Conservation (phyloP, 2,113 vertebrate species). For the Polypterus bichir region DNA sequence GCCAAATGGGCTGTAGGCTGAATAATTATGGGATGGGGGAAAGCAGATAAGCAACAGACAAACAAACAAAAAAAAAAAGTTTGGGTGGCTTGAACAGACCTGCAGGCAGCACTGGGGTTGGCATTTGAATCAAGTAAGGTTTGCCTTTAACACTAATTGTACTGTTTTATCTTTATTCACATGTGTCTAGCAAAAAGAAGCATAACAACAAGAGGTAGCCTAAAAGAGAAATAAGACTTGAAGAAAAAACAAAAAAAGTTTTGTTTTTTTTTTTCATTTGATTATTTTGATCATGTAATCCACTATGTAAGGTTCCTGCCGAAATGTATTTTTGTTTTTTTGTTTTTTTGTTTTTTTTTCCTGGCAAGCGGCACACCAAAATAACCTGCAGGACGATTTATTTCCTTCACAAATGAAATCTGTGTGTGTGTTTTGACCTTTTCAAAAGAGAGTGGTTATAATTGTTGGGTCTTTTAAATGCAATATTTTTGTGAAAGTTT, state of each 20-base stretch:
- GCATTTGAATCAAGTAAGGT: conserved; percentile 69
- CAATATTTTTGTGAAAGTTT: too few species aligned
- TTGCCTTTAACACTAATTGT: conserved; percentile 97
- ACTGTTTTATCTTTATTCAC: conserved; percentile 84
- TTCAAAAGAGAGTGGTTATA: too few species aligned
- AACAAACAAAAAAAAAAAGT: conserved; percentile 20
- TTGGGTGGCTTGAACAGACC: conserved; percentile 34
- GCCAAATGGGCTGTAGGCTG: conserved; percentile 45
- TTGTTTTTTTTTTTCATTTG: conserved; percentile 46
- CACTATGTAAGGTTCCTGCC: conserved; percentile 55
- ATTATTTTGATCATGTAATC: conserved; percentile 45
- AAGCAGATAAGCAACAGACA: conserved; percentile 35
- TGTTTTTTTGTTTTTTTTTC: conserved; percentile 11
- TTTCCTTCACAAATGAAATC: not conserved
- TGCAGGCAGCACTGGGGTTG: conserved; percentile 57
- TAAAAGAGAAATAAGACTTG: conserved; percentile 55
- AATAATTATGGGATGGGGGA: conserved; percentile 28
- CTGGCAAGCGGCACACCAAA: conserved; percentile 29
- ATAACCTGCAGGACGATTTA: conserved; percentile 30
- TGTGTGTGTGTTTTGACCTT: too few species aligned
- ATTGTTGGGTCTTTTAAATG: too few species aligned
- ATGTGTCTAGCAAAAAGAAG: conserved; percentile 79
- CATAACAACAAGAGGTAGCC: conserved; percentile 80
- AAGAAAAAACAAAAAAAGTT: conserved; percentile 58
- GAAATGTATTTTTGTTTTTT: conserved; percentile 22